phyloP scores from a whole-genome alignment of 2,888 invertebrate genomes.

The Nomada goodeniana region DNA sequence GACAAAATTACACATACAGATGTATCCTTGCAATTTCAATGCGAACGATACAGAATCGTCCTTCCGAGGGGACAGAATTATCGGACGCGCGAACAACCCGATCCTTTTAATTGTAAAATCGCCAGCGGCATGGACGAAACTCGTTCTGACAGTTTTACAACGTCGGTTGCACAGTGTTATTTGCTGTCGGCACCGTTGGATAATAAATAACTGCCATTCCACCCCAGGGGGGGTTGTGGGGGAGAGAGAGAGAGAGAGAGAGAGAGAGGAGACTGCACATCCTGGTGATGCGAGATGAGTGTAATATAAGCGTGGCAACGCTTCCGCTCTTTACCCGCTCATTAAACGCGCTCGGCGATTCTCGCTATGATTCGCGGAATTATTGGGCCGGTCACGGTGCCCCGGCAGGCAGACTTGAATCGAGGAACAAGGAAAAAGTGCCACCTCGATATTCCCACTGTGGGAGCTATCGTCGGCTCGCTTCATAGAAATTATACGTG shows the following conservation, averaged over 20 bases:
- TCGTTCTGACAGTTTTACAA: slow-evolving; percentile 48
- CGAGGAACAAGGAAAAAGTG: neutral
- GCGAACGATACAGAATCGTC: neutral
- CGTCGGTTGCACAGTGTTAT: slow-evolving; percentile 44
- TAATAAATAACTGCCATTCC: slow-evolving; percentile 57
- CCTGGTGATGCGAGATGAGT: slow-evolving; percentile 49
- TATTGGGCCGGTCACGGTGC: neutral
- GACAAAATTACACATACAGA: no score
- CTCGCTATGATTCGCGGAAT: slow-evolving; percentile 36
- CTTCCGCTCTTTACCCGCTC: slow-evolving; percentile 55
- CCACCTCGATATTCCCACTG: neutral
- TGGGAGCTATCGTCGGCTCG: neutral
- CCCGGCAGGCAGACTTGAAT: neutral
- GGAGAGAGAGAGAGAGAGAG: neutral
- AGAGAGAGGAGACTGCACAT: slow-evolving; percentile 30
- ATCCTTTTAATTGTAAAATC: slow-evolving; percentile 27
- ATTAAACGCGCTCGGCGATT: slow-evolving; percentile 47
- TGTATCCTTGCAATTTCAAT: neutral
- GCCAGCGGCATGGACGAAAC: slow-evolving; percentile 19
- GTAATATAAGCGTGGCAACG: slow-evolving; percentile 53
- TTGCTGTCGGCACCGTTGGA: slow-evolving; percentile 56
- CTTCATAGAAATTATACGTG: neutral
- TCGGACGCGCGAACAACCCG: neutral
- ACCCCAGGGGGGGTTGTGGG: neutral
- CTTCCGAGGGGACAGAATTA: neutral